Base-by-base conservation (phyloP, 1,140 invertebrate genomes). In the Geopemphigus sp. region DNA sequence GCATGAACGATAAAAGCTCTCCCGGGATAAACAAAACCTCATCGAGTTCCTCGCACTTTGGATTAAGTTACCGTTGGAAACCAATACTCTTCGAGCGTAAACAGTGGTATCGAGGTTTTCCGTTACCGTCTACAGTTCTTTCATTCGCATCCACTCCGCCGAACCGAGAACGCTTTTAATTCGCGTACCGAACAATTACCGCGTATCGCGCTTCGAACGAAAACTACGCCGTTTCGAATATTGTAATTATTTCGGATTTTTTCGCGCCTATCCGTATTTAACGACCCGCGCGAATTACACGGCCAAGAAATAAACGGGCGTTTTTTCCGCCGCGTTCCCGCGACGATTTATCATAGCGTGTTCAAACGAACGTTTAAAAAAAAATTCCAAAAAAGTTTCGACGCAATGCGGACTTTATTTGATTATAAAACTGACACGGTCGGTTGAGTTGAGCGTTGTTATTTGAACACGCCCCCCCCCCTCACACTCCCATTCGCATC, bases 41-140 rank as follows among this genome's bases (percentile, higher is more conserved):
- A 11, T 78, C 57, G 57, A 61, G 74, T 74, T 56, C 32, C 56
- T 59, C n/a, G 32, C 57, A 78, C 74, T 78, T 78, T 63, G 56
- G 74, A 78, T 78, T 63, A 78, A 78, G 74, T 78, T 78, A 50
- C 56, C 39, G 61, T 26, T 54, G 74, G 56, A 50, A 78, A 47
- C 57, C 56, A 59, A 78, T 61, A 78, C 32, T 59, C 32, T 74
- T 15, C 26, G 26, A 22, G 54, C 6, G 14, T 24, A 17, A 19
- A 45, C 50, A 19, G 5, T 17, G 2, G 22, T 56, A 24, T 10
- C 14, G 53, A 45, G 22, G 86, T 81, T 82, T 68, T 32, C 84
- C 89, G 89, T 70, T 70, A 50, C 59, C 59, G 24, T 5, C 8
- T 39, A 54, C 12, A 54, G 29, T 73, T 73, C 1, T 24, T 26